Conservation (phyloP, 2,888 invertebrate species). For the Entomobrya multifasciata region DNA sequence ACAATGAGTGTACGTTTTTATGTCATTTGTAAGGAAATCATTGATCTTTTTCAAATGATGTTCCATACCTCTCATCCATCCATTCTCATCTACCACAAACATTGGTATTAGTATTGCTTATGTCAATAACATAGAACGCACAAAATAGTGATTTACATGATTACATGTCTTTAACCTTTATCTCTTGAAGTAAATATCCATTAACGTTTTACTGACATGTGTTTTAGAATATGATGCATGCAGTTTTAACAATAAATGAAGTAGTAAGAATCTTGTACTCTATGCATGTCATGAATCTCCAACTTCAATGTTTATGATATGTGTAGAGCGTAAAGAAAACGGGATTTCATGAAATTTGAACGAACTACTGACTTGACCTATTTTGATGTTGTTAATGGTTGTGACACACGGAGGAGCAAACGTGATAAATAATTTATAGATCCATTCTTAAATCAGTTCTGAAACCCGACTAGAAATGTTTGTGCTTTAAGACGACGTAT, state of each 20-base stretch:
- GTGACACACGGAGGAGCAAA: conserved; percentile 29
- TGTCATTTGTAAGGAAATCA: conserved; percentile 49
- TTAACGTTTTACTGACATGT: conserved; percentile 31
- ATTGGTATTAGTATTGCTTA: background rate
- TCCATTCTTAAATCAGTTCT: background rate
- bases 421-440: conserved; percentile 65
- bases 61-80: background rate
- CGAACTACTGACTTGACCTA: conserved; percentile 64
- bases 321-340: background rate
- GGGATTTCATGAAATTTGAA: conserved; percentile 13
- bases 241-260: conserved; percentile 16
- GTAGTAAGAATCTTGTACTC: background rate
- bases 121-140: conserved; percentile 36
- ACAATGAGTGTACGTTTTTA: background rate
- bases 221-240: background rate
- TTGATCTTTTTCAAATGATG: background rate
- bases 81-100: background rate
- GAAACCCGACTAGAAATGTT: background rate
- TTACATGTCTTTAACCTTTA: conserved; percentile 66
- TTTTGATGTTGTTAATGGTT: conserved; percentile 59
- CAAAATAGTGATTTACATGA: conserved; percentile 43
- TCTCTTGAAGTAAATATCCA: conserved; percentile 24
- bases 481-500: too few relatives aligned
- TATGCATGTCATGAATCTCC: background rate
- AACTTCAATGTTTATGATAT: background rate